These are phyloP conservation scores for Hirtodrosophila alboralis DNA, from an alignment of 2,888 invertebrate genomes.

Conservation along the genomic window DNA sequence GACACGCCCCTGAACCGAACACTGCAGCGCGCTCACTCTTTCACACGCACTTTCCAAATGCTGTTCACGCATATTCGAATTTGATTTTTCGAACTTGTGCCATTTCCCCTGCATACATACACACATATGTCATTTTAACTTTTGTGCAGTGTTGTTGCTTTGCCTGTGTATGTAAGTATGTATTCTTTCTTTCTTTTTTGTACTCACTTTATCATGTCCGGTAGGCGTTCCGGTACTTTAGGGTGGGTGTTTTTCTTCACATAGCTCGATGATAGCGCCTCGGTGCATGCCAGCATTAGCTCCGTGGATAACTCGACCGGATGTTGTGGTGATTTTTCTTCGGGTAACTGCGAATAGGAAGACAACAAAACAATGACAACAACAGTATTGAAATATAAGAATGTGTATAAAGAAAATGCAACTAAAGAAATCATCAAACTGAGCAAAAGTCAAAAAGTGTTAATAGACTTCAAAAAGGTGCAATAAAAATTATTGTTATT, in stretches of 20 bases:
- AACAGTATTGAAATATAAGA: conserved; percentile 6
- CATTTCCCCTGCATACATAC: conserved; percentile 46
- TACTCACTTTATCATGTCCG: conserved; percentile 84
- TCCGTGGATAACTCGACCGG: conserved; percentile 84
- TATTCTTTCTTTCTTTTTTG: conserved; percentile 17
- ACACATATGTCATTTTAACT: conserved; percentile 13
- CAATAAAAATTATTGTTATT: conserved; percentile 3
- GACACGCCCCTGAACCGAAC: conserved; percentile 56
- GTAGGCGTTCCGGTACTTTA: conserved; percentile 84
- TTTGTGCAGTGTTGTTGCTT: conserved; percentile 30
- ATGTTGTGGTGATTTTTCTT: conserved; percentile 84
- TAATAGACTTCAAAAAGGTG: conserved; percentile 21
- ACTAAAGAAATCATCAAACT: conserved; percentile 8
- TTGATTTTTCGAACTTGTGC: conserved; percentile 53
- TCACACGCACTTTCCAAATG: conserved; percentile 9
- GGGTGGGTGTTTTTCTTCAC: conserved; percentile 84
- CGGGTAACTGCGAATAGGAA: conserved; percentile 81
- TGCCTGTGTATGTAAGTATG: conserved; percentile 4
- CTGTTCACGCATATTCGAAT: conserved; percentile 49
- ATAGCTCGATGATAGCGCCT: conserved; percentile 84
- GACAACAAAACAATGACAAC: conserved; percentile 20
- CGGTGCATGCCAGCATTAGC: conserved; percentile 84
- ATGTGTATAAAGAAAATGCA: conserved; percentile 13
- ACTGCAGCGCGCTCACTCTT: conserved; percentile 7
- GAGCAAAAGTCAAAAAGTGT: conserved; percentile 42